phyloP scores from a whole-genome alignment of 2,888 invertebrate genomes.

The Anarsia innoxiella region DNA sequence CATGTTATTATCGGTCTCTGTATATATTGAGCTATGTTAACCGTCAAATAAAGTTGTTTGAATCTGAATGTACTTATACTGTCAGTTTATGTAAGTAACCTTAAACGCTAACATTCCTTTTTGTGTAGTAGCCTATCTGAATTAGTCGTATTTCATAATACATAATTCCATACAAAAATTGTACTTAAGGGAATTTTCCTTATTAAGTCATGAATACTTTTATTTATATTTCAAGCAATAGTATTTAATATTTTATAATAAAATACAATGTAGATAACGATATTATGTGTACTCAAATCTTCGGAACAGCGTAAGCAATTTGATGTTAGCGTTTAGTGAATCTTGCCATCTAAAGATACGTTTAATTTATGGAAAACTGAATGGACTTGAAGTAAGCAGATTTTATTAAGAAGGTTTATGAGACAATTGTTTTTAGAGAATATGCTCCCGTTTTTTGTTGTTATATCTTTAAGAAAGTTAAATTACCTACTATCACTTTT shows the following conservation, averaged over 20 bases:
- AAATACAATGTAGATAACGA: neutral
- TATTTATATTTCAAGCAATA: neutral
- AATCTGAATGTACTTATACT: slow-evolving; percentile 47
- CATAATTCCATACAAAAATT: neutral
- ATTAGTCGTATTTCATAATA: neutral
- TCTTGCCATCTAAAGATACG: slow-evolving; percentile 63
- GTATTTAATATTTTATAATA: neutral
- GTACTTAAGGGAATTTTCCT: too few species aligned
- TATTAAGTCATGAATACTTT: too few species aligned
- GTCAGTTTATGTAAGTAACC: slow-evolving; percentile 47
- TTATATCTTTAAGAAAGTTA: too few species aligned
- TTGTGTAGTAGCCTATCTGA: slow-evolving; percentile 8
- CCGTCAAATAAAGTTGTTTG: slow-evolving; percentile 43
- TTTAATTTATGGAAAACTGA: slow-evolving; percentile 48
- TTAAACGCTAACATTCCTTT: slow-evolving; percentile 72
- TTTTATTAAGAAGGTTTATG: too few species aligned
- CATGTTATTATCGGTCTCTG: slow-evolving; percentile 51
- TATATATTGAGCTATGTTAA: slow-evolving; percentile 58
- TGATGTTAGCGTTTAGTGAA: slow-evolving; percentile 72
- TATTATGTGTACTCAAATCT: neutral
- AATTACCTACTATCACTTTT: too few species aligned
- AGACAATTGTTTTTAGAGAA: too few species aligned
- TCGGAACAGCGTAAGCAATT: slow-evolving; percentile 4
- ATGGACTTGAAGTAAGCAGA: slow-evolving; percentile 38
- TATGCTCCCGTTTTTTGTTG: too few species aligned